Conservation (phyloP, 2,797 vertebrate genomes). For the Melanotaenia nigrans region DNA sequence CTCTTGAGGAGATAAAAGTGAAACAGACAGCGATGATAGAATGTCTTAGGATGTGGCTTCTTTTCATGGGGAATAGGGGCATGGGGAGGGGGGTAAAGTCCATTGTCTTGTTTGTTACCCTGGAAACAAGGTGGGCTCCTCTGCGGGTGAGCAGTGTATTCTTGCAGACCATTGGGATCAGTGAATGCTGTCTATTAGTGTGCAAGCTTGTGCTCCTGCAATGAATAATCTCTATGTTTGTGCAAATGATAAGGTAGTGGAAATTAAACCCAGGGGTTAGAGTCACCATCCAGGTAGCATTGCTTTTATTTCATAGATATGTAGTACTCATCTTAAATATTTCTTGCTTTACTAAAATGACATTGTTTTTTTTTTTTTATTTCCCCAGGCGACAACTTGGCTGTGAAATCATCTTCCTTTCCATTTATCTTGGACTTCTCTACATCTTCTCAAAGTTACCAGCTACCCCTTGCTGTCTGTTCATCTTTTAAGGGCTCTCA, state of each 20-base stretch:
- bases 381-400: slow-evolving; percentile 76
- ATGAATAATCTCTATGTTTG: neutral
- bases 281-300: slow-evolving; percentile 10
- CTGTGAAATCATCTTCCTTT: slow-evolving; percentile 73
- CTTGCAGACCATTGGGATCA: slow-evolving; percentile 50
- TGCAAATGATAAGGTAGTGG: slow-evolving; percentile 15
- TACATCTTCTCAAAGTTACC: slow-evolving; percentile 64
- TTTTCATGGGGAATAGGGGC: slow-evolving; percentile 34
- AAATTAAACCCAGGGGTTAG: slow-evolving; percentile 29
- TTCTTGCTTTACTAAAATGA: slow-evolving; percentile 8
- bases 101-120: slow-evolving; percentile 80
- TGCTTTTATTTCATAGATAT: slow-evolving; percentile 11
- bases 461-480: slow-evolving; percentile 56
- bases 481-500: slow-evolving; percentile 72
- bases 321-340: slow-evolving; percentile 6
- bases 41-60: slow-evolving; percentile 46
- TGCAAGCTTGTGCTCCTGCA: slow-evolving; percentile 23
- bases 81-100: slow-evolving; percentile 54
- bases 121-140: slow-evolving; percentile 79
- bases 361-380: slow-evolving; percentile 55
- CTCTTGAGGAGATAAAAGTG: slow-evolving; percentile 59
- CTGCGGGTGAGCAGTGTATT: slow-evolving; percentile 53
- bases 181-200: slow-evolving; percentile 34
- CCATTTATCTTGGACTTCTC: slow-evolving; percentile 64
- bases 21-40: slow-evolving; percentile 45